Conservation (phyloP, 2,888 invertebrate genomes). For the Scaptomyza flava region DNA sequence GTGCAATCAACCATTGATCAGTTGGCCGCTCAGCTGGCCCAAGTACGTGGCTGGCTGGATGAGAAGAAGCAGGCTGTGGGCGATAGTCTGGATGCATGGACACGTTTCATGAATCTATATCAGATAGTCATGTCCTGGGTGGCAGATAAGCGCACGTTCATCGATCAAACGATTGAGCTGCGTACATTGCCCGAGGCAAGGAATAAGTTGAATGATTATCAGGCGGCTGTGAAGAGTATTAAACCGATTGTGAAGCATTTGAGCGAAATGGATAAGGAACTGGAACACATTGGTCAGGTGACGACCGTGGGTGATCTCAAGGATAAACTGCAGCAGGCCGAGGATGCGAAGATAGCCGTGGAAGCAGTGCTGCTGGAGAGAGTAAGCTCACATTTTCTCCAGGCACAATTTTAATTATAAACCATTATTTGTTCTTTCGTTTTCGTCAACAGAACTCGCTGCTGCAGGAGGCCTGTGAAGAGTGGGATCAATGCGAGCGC, state of each 20-base stretch:
- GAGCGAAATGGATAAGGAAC: constrained; percentile 95
- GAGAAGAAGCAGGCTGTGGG: constrained; percentile 93
- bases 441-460: constrained; percentile 88
- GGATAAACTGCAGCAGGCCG: constrained; percentile 93
- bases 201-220: constrained; percentile 94
- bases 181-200: constrained; percentile 92
- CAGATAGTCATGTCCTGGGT: constrained; percentile 93
- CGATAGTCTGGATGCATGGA: constrained; percentile 95
- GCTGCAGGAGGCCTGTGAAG: constrained; percentile 95
- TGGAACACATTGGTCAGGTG: constrained; percentile 92
- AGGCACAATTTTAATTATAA: neutral
- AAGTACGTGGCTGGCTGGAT: constrained; percentile 91
- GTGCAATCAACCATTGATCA: constrained; percentile 91
- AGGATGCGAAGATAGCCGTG: constrained; percentile 93
- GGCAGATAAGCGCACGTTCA: constrained; percentile 91
- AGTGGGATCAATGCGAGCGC: constrained; percentile 98
- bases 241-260: constrained; percentile 94
- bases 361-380: constrained; percentile 94
- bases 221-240: constrained; percentile 94
- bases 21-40: constrained; percentile 91
- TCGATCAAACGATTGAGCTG: constrained; percentile 91
- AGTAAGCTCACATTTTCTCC: constrained; percentile 85
- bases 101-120: constrained; percentile 92
- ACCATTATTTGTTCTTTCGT: neutral
- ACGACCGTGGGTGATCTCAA: constrained; percentile 94